A percentile compares a stretch with the other conserved stretches of the same genome.
Conservation (phyloP, 2,113 vertebrate species). For the Lepus americanus region DNA sequence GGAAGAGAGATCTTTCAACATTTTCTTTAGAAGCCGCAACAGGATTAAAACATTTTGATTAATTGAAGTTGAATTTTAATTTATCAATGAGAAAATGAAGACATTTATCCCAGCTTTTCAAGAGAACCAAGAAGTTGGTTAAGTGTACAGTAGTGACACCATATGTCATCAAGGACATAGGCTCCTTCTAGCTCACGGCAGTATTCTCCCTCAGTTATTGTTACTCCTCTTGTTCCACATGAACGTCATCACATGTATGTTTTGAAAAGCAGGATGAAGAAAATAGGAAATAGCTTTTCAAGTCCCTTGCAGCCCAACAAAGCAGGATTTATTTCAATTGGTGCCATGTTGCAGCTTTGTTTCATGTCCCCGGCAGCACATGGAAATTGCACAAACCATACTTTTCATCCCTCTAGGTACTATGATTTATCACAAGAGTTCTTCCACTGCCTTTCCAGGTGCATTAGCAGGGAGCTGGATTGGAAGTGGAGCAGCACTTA, state of each 20-base stretch:
- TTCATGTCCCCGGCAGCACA: not conserved
- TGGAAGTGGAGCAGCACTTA: too few species aligned
- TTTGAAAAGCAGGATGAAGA: too few species aligned
- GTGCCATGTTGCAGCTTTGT: not conserved
- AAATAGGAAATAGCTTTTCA: not conserved
- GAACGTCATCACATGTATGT: too few species aligned
- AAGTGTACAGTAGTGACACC: too few species aligned
- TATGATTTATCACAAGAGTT: not conserved
- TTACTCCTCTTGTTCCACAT: too few species aligned
- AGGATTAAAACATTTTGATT: constrained; percentile 21
- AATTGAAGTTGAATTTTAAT: constrained; percentile 22
- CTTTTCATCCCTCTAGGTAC: not conserved
- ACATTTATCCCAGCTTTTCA: not conserved
- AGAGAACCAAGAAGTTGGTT: not conserved
- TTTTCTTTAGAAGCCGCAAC: not conserved
- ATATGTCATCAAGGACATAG: too few species aligned
- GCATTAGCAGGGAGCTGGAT: too few species aligned
- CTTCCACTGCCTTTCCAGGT: too few species aligned
- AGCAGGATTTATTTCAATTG: not conserved
- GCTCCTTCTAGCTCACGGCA: too few species aligned
- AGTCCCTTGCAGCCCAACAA: not conserved
- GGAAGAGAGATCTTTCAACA: not conserved
- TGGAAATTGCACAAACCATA: constrained; percentile 15
- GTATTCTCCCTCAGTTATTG: too few species aligned
- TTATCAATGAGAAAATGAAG: constrained; percentile 48